Conservation (phyloP, 2,113 vertebrate genomes). For the Mustela lutreola region DNA sequence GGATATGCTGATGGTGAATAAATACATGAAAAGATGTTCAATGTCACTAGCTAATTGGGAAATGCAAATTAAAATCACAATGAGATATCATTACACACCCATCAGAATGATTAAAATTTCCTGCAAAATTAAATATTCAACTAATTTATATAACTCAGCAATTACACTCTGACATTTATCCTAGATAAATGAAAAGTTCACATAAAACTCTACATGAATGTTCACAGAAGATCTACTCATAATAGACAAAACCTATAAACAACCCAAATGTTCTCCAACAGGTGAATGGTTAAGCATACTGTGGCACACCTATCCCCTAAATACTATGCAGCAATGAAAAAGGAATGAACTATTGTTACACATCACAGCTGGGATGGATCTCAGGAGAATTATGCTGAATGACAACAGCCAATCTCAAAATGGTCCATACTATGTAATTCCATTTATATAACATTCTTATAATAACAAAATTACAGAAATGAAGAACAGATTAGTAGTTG, state of each 20-base stretch:
- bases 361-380: not conserved
- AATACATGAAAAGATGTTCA: not conserved
- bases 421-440: not conserved
- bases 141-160: not conserved
- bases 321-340: not conserved
- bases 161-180: not conserved
- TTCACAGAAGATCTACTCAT: not conserved
- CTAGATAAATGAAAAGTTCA: not conserved
- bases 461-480: not conserved
- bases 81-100: not conserved
- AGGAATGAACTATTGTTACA: not conserved
- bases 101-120: not conserved
- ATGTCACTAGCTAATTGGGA: not conserved
- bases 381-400: not conserved
- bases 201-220: not conserved
- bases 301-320: not conserved
- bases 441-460: not conserved
- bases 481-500: not conserved
- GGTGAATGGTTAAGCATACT: not conserved
- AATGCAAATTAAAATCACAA: conserved; percentile 24
- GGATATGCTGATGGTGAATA: not conserved
- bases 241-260: not conserved
- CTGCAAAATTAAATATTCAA: not conserved
- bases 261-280: not conserved
- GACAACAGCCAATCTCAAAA: not conserved